A percentile compares a stretch with the other conserved stretches of the same genome.
These are phyloP conservation scores for Galerucella nymphaeae DNA, from an alignment of 2,888 invertebrate species.

Conservation along the genomic window DNA sequence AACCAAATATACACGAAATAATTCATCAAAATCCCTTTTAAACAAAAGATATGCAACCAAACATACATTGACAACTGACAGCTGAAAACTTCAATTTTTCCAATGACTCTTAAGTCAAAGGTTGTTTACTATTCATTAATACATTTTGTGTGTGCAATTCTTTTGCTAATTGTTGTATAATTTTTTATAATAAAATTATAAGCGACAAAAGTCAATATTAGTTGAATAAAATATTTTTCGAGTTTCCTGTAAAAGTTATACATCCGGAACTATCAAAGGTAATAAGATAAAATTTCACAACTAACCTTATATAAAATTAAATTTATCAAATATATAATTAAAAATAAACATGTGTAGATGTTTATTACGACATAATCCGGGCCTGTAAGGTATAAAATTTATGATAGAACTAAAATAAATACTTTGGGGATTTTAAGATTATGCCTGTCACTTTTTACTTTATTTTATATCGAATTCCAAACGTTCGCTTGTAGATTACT, in stretches of 20 bases:
- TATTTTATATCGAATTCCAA: constrained; percentile 3
- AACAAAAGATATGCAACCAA: too few relatives aligned
- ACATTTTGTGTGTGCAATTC: too few relatives aligned
- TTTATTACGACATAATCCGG: constrained; percentile 11
- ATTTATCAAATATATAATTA: background rate
- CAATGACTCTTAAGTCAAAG: too few relatives aligned
- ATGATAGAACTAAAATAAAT: constrained; percentile 17
- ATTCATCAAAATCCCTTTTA: too few relatives aligned
- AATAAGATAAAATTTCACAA: constrained; percentile 1
- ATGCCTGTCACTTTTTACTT: constrained; percentile 5
- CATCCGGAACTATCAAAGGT: background rate
- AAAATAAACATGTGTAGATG: background rate
- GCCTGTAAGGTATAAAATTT: constrained; percentile 14
- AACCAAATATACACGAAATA: too few relatives aligned
- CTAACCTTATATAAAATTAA: background rate
- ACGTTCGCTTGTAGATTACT: background rate
- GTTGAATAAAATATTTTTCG: too few relatives aligned
- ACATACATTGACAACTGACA: too few relatives aligned
- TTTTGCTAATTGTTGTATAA: too few relatives aligned
- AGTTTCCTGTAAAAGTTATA: background rate
- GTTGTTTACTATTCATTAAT: too few relatives aligned
- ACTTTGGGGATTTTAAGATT: constrained; percentile 10
- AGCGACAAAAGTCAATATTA: too few relatives aligned
- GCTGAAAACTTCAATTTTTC: too few relatives aligned
- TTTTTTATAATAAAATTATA: too few relatives aligned